Base-by-base conservation (phyloP, 2,797 vertebrate species). In the Chelon labrosus region DNA sequence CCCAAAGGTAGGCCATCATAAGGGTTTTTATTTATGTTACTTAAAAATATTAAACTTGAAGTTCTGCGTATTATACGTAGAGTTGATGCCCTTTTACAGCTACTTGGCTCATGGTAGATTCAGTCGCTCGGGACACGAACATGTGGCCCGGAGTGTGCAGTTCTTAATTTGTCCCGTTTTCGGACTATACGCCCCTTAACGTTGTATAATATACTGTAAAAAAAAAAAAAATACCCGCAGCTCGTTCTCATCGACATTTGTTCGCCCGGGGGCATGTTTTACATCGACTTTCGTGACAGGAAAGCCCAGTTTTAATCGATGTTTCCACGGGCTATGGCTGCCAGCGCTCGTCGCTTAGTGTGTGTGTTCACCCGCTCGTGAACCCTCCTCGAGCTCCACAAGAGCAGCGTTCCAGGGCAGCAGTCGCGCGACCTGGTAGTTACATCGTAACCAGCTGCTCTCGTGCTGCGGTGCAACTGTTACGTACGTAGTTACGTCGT, bases 1-100 rank as follows among this genome's bases (percentile, higher is more conserved):
- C 92, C 92, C 62, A 95, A 95, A 96, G 96, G 96, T 97, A 95
- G 73, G 89, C 82, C 82, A 55, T 53, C 20, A 11, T 4, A 22
- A 1, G 31, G 6, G 5, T 49, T 14, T 58, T 14, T 22, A 13
- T 16, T 0, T 57, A 2, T 35, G 46, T 5, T 4, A 65, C 38
- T 61, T 49, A 19, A 41, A 37, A 57, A 63, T 51, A 0, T 8
- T 59, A 70, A 89, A 89, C 83, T 91, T 91, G 55, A 7, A 16
- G 4, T 58, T 51, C 59, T 56, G 31, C 61, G 65, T 42, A 61
- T 63, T 37, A 25, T 20, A 59, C 61, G 25, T 39, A 46, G 54
- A 31, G 19, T 20, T 3, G 53, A 62, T 73, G 51, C 10, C 54
- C 3, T 62, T 73, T 70, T 65, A 65, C 62, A 82, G 66, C 22